These are phyloP conservation scores for Choristoneura fumiferana DNA, from an alignment of 1,140 invertebrate genomes.

Conservation along the genomic window DNA sequence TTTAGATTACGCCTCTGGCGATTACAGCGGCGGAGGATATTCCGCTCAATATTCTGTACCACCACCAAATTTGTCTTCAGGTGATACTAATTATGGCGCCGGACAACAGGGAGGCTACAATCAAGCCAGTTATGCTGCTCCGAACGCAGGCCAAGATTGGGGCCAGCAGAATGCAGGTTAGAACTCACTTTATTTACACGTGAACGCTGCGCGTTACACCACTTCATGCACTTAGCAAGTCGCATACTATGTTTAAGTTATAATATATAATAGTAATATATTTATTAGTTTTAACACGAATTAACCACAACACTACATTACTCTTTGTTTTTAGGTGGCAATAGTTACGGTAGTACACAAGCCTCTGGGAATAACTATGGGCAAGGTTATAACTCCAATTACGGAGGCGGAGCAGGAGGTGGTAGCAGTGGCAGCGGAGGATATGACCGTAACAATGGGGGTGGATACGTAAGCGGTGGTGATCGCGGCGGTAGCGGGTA, in stretches of 20 bases:
- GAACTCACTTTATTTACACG: constrained; percentile 16
- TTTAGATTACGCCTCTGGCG: constrained; percentile 52
- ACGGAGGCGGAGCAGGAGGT: constrained; percentile 45
- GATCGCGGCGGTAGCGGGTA: constrained; percentile 46
- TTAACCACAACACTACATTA: no score
- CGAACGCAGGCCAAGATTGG: constrained; percentile 54
- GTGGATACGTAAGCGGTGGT: constrained; percentile 33
- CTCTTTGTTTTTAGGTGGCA: no score
- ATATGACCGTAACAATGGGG: constrained; percentile 55
- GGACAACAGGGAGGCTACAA: constrained; percentile 49
- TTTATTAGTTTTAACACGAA: no score
- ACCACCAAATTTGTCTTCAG: constrained; percentile 52
- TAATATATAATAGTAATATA: no score
- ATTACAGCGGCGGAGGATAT: constrained; percentile 61
- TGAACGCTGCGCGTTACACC: no score
- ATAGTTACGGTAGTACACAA: constrained; percentile 44
- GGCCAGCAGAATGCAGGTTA: constrained; percentile 54
- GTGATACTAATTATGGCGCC: constrained; percentile 53
- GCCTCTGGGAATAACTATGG: constrained; percentile 50
- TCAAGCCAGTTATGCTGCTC: constrained; percentile 50
- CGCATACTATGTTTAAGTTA: no score
- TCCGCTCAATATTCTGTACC: constrained; percentile 65
- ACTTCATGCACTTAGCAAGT: no score
- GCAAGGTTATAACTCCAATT: constrained; percentile 51
- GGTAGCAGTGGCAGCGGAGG: constrained; percentile 48